Evolutionary conservation across 2,113 vertebrate genomes (phyloP).

Genomic region (Silurus glanis): DNA sequence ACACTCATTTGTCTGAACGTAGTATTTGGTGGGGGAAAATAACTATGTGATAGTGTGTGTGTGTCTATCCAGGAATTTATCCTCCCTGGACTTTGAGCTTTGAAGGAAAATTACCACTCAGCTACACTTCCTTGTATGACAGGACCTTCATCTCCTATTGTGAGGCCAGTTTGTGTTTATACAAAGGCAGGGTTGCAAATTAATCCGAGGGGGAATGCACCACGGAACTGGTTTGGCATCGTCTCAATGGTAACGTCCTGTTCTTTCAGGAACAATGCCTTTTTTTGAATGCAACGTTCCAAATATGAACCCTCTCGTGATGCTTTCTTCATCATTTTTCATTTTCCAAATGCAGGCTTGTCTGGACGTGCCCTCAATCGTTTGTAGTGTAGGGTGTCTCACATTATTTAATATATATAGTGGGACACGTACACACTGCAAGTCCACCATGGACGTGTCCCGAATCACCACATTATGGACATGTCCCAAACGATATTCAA

Average conservation of each 20-base stretch:
- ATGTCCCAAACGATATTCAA: background rate
- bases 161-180: background rate
- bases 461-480: background rate
- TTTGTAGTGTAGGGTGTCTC: too few species aligned
- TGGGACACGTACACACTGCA: too few species aligned
- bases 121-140: constrained; percentile 70
- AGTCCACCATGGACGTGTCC: background rate
- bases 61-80: constrained; percentile 32
- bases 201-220: background rate
- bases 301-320: background rate
- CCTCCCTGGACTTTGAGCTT: constrained; percentile 67
- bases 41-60: constrained; percentile 1
- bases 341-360: background rate
- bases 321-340: too few species aligned
- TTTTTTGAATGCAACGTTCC: background rate
- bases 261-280: background rate
- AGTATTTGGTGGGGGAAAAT: background rate
- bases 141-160: constrained; percentile 55
- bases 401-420: too few species aligned
- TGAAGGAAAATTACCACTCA: constrained; percentile 42
- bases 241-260: background rate
- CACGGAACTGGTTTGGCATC: background rate
- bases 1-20: background rate
- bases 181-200: constrained; percentile 11
- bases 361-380: background rate